Base-by-base conservation (phyloP, 2,888 invertebrate genomes). In the Anthophora plumipes region DNA sequence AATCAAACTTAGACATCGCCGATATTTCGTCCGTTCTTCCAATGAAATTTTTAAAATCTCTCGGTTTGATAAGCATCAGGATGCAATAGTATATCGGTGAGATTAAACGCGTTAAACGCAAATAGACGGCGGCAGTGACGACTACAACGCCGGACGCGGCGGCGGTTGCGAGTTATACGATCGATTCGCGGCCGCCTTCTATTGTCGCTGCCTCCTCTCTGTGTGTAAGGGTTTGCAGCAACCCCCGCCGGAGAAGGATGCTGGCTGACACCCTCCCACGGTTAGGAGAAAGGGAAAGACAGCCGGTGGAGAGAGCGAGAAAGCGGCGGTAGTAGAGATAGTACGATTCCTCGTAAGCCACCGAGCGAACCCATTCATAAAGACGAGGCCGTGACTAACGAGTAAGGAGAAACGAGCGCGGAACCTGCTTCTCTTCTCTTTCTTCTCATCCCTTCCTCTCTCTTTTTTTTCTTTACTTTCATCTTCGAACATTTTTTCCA, bases 351-450 rank as follows among this genome's bases (percentile, higher is more conserved):
- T 90, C 88, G 89, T 89, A 89, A 89, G 88, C 86, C 86, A 85
- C 88, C 31, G 87, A 85, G 86, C 85, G 86, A 85, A 90, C 87
- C 89, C 92, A 92, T 92, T 91, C 92, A 92, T 92, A 91, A 92
- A 92, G 90, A 90, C 88, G 89, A 80, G 83, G 90, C 89, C 90
- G 89, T 89, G 91, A 92, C 91, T 91, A 91, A 91, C 89, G 91
- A 91, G 90, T 88, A 89, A 90, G 85, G 86, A 90, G 88, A 88
- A 90, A 87, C 84, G 88, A 85, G 85, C 80, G 85, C 82, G 79
- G 84, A 83, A 77, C 64, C n/a, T 60, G 25, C 61, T 67, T 71
- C 70, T 77, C 76, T 61, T 37, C 50, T 31, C 63, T 70, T 60
- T 4, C 4, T 4, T 31, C 31, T 31, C 31, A 3, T 31, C 59